Conservation (phyloP, 2,797 vertebrate species). For the Coilia nasus region DNA sequence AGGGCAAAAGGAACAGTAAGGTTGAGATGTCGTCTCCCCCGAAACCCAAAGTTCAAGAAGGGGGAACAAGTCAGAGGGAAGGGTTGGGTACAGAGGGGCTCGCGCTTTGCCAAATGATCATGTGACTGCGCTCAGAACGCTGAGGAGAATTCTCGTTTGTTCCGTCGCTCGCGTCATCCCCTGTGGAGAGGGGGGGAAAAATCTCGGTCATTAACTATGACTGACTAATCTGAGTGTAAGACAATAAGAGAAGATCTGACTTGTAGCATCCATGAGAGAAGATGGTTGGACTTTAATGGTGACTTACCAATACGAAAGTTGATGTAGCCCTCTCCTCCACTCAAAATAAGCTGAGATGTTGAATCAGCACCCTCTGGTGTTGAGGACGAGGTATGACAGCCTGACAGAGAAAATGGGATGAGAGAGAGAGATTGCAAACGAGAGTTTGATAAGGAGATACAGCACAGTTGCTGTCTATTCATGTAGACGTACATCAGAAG, state of each 20-base stretch:
- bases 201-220: neutral
- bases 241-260: too few species aligned
- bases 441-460: neutral
- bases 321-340: constrained; percentile 86
- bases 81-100: constrained; percentile 64
- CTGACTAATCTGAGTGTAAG: neutral
- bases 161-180: constrained; percentile 78
- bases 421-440: neutral
- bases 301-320: constrained; percentile 83
- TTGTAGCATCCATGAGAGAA: neutral
- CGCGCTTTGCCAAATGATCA: constrained; percentile 83
- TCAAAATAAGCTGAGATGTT: constrained; percentile 77
- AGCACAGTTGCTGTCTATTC: neutral
- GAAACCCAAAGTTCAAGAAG: neutral
- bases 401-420: constrained; percentile 50
- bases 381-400: constrained; percentile 67
- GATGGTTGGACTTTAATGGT: neutral
- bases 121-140: constrained; percentile 82
- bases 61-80: neutral
- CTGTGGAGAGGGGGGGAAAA: constrained; percentile 56
- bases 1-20: neutral
- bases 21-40: neutral
- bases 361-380: constrained; percentile 56
- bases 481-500: neutral
- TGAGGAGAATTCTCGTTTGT: constrained; percentile 66